Evolutionary conservation across 2,113 vertebrate species (phyloP), one percentile per base, ranked within the genome.

Genomic region (Gavia stellata): DNA sequence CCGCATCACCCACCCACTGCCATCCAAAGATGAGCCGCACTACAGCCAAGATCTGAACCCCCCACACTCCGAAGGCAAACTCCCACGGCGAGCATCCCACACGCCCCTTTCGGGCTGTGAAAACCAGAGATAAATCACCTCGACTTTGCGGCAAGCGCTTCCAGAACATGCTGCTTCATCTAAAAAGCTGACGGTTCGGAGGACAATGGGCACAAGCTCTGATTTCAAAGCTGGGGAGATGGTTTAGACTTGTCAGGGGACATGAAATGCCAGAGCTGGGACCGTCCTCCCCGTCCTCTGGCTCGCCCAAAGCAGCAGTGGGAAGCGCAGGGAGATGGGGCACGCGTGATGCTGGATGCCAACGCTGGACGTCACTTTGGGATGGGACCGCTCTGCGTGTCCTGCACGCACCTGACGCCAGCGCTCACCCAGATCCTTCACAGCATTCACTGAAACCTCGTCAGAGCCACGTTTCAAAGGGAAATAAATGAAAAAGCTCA

Each of bases 151-250:
- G 90, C 10, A 7, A 86, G 33, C 6, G 23, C 86, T 94, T 96
- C 93, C 94, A 96, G 90, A 92, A 96, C 79, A 58, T 47, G 84
- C 95, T 77, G 95, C 86, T 95, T 91, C 92, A 84, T 93, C 92
- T 81, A 31, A 92, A 96, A 88, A 86, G 86, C 92, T 31, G 59
- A 63, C 1, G 1, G 73, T 81, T 83, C 2, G 0, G 72, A 93
- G 88, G 80, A 94, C 91, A 94, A 94, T 87, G 75, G 82, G 58
- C 11, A 0, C 1, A 0, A 79, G 93, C 87, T 94, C 94, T 65
- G 4, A 70, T 91, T 95, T 88, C 95, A 96, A 63, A 88, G 88
- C 92, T n/a, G 68, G 40, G 38, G 68, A 91, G 77, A 91, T 1
- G 10, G 77, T 63, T 97, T 73, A 62, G 88, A 61, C 63, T 79